phyloP scores from a whole-genome alignment of 2,888 invertebrate species.

The Lasioglossum malachurum region DNA sequence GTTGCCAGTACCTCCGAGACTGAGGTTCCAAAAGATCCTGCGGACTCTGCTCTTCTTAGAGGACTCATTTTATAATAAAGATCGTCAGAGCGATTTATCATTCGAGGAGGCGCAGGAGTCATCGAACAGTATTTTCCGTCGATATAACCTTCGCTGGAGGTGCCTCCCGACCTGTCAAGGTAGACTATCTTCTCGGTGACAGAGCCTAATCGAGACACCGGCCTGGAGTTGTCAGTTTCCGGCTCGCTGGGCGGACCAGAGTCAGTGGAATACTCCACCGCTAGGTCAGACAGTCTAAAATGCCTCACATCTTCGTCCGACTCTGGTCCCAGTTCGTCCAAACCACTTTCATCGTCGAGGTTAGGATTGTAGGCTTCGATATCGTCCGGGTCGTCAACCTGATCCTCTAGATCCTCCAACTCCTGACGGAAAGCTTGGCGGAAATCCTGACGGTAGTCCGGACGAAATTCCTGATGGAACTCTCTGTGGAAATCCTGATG shows the following conservation, averaged over 20 bases:
- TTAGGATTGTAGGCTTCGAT: conserved; percentile 69
- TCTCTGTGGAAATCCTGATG: background rate
- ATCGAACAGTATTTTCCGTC: conserved; percentile 63
- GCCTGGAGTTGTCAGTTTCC: conserved; percentile 81
- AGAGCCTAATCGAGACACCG: conserved; percentile 79
- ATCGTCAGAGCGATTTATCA: conserved; percentile 49
- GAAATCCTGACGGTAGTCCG: background rate
- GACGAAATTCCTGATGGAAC: background rate
- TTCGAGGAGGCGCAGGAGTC: conserved; percentile 63
- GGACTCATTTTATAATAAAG: conserved; percentile 50
- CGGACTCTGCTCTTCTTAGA: conserved; percentile 55
- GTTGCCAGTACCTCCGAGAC: conserved; percentile 27
- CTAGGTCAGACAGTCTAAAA: conserved; percentile 80
- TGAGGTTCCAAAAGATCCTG: conserved; percentile 39
- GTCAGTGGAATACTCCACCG: conserved; percentile 80
- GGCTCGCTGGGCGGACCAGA: conserved; percentile 81
- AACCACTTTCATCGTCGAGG: conserved; percentile 68
- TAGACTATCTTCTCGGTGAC: conserved; percentile 77
- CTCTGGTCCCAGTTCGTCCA: conserved; percentile 69
- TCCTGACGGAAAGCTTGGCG: background rate
- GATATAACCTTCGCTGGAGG: conserved; percentile 75
- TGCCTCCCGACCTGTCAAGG: conserved; percentile 75
- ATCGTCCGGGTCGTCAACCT: conserved; percentile 60
- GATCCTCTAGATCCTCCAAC: conserved; percentile 19
- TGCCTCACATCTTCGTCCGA: conserved; percentile 72